These are phyloP conservation scores for Dromiciops gliroides DNA, from an alignment of 2,113 vertebrate genomes.

Conservation along the genomic window DNA sequence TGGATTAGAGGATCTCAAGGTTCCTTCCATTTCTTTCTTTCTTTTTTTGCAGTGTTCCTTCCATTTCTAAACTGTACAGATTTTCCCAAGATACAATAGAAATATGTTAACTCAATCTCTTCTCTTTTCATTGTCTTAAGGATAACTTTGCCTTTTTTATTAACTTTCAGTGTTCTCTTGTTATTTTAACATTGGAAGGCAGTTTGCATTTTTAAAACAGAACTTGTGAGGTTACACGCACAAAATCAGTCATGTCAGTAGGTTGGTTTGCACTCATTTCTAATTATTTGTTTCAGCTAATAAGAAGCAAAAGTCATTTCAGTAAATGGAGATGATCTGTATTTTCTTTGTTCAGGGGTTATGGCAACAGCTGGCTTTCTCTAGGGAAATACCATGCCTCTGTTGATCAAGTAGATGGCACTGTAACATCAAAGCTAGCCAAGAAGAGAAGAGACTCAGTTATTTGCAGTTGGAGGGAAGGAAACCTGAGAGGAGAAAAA, in stretches of 20 bases:
- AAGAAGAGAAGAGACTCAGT: conserved; percentile 31
- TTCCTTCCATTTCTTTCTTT: neutral
- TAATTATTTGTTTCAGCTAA: neutral
- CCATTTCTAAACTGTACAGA: neutral
- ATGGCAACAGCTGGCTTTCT: conserved; percentile 11
- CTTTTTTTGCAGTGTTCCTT: too few relatives aligned
- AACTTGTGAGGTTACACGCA: conserved; percentile 1
- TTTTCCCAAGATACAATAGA: conserved; percentile 23
- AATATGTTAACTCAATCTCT: neutral
- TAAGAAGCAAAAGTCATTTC: conserved; percentile 33
- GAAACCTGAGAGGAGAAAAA: conserved; percentile 28
- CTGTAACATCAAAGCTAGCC: conserved; percentile 73
- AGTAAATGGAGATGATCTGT: neutral
- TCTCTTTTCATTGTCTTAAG: neutral
- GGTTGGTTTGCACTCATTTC: neutral
- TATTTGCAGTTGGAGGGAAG: conserved; percentile 23
- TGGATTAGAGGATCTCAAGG: neutral
- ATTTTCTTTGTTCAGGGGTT: conserved; percentile 66
- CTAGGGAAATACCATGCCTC: conserved; percentile 65
- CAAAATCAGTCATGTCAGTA: neutral
- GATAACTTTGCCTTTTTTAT: neutral
- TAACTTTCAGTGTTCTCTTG: neutral
- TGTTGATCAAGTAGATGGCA: conserved; percentile 78
- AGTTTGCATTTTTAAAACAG: conserved; percentile 10
- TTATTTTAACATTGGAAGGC: neutral